Conservation (phyloP, 1,140 invertebrate species). For the Drosophila lacertosa region DNA sequence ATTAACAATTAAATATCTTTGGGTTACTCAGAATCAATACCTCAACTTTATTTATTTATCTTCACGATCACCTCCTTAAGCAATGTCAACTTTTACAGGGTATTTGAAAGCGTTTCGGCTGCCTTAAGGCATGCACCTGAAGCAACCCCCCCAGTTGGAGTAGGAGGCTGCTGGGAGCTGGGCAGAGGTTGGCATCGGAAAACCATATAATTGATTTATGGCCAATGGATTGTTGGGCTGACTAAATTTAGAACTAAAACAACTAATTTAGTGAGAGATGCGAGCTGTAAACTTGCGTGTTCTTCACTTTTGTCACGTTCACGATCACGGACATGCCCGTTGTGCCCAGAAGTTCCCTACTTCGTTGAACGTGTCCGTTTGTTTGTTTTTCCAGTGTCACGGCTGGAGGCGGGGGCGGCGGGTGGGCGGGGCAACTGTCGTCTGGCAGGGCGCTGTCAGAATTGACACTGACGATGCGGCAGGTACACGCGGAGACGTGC, state of each 20-base stretch:
- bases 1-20: no score
- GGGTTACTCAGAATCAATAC: no score
- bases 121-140: slow-evolving; percentile 56
- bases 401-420: slow-evolving; percentile 21
- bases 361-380: slow-evolving; percentile 62
- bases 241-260: slow-evolving; percentile 79
- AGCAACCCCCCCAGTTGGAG: slow-evolving; percentile 20
- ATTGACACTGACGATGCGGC: slow-evolving; percentile 80
- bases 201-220: slow-evolving; percentile 79
- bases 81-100: slow-evolving; percentile 5
- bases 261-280: slow-evolving; percentile 75
- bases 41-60: no score
- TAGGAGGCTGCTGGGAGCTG: slow-evolving; percentile 17
- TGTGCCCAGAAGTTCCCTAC: slow-evolving; percentile 7
- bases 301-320: slow-evolving; percentile 80
- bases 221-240: slow-evolving; percentile 68
- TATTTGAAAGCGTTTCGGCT: slow-evolving; percentile 6
- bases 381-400: slow-evolving; percentile 61
- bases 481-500: slow-evolving; percentile 74
- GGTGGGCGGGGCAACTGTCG: slow-evolving; percentile 28
- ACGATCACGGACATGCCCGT: slow-evolving; percentile 63
- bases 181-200: slow-evolving; percentile 49
- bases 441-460: slow-evolving; percentile 71
- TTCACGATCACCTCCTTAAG: no score
- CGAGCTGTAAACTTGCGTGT: slow-evolving; percentile 48